Evolutionary conservation across 2,888 invertebrate genomes (phyloP).

Genomic region (Plagiodera versicolora): DNA sequence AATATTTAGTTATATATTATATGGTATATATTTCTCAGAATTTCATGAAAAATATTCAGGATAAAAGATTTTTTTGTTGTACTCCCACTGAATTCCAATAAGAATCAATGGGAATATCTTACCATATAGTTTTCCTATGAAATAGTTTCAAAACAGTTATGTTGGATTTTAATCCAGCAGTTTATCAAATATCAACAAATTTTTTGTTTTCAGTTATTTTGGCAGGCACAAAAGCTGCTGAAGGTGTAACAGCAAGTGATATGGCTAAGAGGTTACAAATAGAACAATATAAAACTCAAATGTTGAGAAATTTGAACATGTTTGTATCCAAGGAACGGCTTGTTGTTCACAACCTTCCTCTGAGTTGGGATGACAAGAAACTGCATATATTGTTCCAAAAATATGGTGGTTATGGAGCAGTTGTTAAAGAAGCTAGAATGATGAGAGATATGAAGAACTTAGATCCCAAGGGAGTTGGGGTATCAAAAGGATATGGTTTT

Average conservation of each 20-base stretch:
- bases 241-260: constrained; percentile 82
- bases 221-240: constrained; percentile 83
- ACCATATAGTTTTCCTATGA: too few relatives aligned
- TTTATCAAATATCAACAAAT: too few relatives aligned
- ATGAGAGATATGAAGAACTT: constrained; percentile 80
- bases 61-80: too few relatives aligned
- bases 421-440: constrained; percentile 81
- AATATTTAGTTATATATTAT: constrained; percentile 32
- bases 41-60: too few relatives aligned
- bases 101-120: too few relatives aligned
- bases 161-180: too few relatives aligned
- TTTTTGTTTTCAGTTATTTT: constrained; percentile 69
- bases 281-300: constrained; percentile 84
- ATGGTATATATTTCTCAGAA: too few relatives aligned
- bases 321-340: constrained; percentile 86
- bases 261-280: constrained; percentile 80
- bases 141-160: too few relatives aligned
- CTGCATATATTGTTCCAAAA: constrained; percentile 69
- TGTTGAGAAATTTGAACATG: constrained; percentile 88
- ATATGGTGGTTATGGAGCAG: constrained; percentile 65
- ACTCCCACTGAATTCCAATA: too few relatives aligned
- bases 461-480: constrained; percentile 65
- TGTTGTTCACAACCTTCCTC: constrained; percentile 89
- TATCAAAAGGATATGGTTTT: constrained; percentile 92
- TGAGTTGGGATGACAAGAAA: constrained; percentile 70